Conservation (phyloP, 2,797 vertebrate genomes). For the Rhyacichthys aspro region DNA sequence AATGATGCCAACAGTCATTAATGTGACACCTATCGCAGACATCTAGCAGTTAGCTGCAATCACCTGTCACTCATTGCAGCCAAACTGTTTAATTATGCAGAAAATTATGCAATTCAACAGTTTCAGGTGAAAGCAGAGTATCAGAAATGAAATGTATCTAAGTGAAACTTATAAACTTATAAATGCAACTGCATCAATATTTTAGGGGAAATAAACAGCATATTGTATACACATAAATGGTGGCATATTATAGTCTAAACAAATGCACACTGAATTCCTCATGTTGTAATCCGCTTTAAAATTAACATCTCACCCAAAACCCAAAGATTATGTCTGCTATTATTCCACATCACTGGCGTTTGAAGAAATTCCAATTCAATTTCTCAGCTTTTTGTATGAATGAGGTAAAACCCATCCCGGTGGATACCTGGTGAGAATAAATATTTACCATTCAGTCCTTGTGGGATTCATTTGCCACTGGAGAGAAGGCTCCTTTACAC, state of each 20-base stretch:
- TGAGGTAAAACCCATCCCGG: too few relatives aligned
- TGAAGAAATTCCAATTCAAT: neutral
- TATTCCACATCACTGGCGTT: too few relatives aligned
- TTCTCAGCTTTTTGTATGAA: neutral
- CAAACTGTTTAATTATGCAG: neutral
- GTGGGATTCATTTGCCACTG: conserved; percentile 6
- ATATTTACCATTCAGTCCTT: neutral
- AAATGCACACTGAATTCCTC: too few relatives aligned
- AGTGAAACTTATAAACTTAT: too few relatives aligned
- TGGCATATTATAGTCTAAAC: too few relatives aligned
- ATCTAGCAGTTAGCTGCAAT: neutral
- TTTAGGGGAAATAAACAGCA: too few relatives aligned
- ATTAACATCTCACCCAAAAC: too few relatives aligned
- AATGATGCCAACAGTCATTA: neutral
- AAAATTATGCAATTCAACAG: neutral
- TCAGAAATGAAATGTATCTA: neutral
- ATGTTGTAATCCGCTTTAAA: too few relatives aligned
- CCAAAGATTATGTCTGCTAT: too few relatives aligned
- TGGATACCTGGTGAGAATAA: conserved; percentile 1
- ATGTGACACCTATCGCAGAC: conserved; percentile 1
- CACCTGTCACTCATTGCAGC: neutral
- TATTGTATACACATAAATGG: too few relatives aligned
- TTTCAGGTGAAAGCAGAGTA: neutral
- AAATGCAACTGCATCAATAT: too few relatives aligned
- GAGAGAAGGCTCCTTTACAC: neutral